phyloP scores from a whole-genome alignment of 1,140 invertebrate genomes.

The Globodera rostochiensis region DNA sequence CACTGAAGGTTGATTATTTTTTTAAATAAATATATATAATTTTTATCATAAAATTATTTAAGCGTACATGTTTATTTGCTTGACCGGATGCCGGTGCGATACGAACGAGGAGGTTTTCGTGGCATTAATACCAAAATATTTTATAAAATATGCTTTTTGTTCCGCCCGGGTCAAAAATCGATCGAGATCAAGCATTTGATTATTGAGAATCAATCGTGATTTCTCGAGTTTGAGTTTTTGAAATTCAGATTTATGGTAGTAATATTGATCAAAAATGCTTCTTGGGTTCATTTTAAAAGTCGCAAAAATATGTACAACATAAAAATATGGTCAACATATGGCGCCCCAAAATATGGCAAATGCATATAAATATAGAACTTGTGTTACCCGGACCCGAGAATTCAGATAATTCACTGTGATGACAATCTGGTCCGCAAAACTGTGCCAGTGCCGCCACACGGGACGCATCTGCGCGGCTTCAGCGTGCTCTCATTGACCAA shows the following conservation, averaged over 20 bases:
- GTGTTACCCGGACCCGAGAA: background rate
- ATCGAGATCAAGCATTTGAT: no score
- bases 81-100: constrained; percentile 43
- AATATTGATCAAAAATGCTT: no score
- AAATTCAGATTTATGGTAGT: no score
- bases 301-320: no score
- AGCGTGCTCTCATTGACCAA: constrained; percentile 44
- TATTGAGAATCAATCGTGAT: no score
- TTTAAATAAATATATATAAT: background rate
- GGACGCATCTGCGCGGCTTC: constrained; percentile 40
- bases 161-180: no score
- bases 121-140: background rate
- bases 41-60: constrained; percentile 11
- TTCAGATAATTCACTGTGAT: constrained; percentile 1
- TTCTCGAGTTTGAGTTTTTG: no score
- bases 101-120: constrained; percentile 42
- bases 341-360: no score
- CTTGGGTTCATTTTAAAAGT: no score
- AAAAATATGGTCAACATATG: no score
- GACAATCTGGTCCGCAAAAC: constrained; percentile 22
- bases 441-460: constrained; percentile 37
- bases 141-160: background rate
- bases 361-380: background rate
- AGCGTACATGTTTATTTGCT: constrained; percentile 39
- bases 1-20: background rate